Conservation (phyloP, 2,113 vertebrate species). For the Rhinolophus sinicus region DNA sequence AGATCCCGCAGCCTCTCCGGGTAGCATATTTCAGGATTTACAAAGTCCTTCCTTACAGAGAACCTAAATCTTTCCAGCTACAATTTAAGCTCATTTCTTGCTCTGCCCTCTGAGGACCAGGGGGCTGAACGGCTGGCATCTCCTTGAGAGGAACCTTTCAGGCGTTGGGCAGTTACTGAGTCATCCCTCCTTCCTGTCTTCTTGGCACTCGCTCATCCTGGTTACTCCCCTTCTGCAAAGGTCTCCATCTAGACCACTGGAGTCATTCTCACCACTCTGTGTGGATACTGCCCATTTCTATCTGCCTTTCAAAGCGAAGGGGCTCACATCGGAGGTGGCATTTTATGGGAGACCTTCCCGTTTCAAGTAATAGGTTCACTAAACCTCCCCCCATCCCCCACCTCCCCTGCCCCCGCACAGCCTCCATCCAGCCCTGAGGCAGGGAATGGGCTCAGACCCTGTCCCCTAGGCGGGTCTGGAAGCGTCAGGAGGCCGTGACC, state of each 20-base stretch:
- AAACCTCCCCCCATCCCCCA: neutral
- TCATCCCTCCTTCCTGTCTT: neutral
- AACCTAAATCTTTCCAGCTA: slow-evolving; percentile 73
- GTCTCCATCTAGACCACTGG: neutral
- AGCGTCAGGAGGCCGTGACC: neutral
- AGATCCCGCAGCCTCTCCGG: slow-evolving; percentile 62
- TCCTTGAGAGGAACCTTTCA: neutral
- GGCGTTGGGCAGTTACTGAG: neutral
- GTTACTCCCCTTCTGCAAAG: neutral
- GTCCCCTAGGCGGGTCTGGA: no score
- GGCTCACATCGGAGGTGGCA: slow-evolving; percentile 20
- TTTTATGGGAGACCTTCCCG: neutral
- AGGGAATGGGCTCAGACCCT: neutral
- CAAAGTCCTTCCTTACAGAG: slow-evolving; percentile 72
- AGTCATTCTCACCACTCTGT: neutral
- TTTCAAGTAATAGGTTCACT: neutral
- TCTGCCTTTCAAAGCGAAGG: slow-evolving; percentile 46
- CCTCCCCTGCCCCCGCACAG: no score
- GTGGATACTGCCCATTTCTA: slow-evolving; percentile 22
- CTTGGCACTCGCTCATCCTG: neutral
- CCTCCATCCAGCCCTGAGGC: neutral
- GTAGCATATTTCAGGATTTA: slow-evolving; percentile 73
- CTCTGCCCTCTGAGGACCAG: slow-evolving; percentile 56
- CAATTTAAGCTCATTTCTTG: slow-evolving; percentile 70
- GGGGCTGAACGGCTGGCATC: neutral